These are phyloP conservation scores for Ammodytes marinus DNA, from an alignment of 2,113 vertebrate species.

Conservation along the genomic window DNA sequence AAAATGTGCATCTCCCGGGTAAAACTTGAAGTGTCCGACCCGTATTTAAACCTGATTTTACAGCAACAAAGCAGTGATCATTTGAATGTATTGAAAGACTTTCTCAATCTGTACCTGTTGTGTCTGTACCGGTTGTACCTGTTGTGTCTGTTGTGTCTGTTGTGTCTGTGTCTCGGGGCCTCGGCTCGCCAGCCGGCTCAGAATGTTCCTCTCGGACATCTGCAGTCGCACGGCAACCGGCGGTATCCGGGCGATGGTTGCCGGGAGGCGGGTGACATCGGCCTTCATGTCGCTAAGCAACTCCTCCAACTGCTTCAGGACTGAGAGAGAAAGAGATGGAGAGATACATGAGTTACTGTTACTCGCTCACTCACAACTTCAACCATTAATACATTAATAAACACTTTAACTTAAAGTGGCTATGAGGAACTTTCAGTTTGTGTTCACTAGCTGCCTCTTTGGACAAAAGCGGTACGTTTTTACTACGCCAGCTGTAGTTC, in stretches of 20 bases:
- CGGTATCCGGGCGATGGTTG: conserved; percentile 96
- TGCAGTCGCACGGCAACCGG: conserved; percentile 95
- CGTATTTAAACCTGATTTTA: too few species aligned
- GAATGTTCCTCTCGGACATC: conserved; percentile 98
- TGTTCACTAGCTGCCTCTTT: too few species aligned
- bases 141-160: conserved; percentile 83
- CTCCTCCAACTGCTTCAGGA: conserved; percentile 98
- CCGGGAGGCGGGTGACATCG: conserved; percentile 95
- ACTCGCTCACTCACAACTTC: not conserved
- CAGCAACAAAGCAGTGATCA: too few species aligned
- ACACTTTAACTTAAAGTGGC: not conserved
- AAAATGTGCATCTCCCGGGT: too few species aligned
- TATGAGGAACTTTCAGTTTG: too few species aligned
- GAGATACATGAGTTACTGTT: not conserved
- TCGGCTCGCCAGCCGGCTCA: conserved; percentile 95
- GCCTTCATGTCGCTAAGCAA: conserved; percentile 98
- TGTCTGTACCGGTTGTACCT: conserved; percentile 78
- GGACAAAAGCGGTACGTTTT: too few species aligned
- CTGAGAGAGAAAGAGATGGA: conserved; percentile 71
- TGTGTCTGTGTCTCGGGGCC: conserved; percentile 92
- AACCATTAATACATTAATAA: not conserved
- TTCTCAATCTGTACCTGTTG: conserved; percentile 84
- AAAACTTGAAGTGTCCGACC: too few species aligned
- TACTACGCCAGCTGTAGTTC: too few species aligned
- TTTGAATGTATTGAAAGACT: too few species aligned